Conservation (phyloP, 2,888 invertebrate genomes). For the Elysia crispata region DNA sequence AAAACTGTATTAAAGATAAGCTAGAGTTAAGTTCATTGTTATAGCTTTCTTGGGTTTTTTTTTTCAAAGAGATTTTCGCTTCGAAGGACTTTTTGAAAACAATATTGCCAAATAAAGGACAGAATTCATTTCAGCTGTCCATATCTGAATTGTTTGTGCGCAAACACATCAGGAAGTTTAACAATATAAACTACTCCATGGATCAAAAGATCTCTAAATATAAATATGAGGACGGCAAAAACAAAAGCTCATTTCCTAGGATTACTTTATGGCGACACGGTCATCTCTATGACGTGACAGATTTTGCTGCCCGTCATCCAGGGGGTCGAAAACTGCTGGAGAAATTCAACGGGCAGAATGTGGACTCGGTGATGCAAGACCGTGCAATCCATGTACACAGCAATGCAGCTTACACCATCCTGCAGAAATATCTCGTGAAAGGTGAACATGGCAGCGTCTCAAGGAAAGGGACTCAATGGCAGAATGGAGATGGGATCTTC, state of each 20-base stretch:
- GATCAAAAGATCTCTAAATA: not conserved
- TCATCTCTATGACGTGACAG: conserved; percentile 70
- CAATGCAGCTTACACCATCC: conserved; percentile 66
- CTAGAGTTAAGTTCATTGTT: no score
- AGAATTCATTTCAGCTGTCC: no score
- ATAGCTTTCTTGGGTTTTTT: no score
- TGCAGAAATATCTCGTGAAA: conserved; percentile 65
- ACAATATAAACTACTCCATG: not conserved
- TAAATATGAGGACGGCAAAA: not conserved
- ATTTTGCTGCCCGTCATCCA: conserved; percentile 70
- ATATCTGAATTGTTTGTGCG: no score
- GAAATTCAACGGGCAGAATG: conserved; percentile 65
- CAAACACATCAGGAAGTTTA: no score
- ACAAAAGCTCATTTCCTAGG: conserved; percentile 29
- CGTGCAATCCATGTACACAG: conserved; percentile 64
- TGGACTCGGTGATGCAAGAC: conserved; percentile 64
- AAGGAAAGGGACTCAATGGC: not conserved
- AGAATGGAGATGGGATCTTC: no score
- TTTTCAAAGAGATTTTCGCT: not conserved
- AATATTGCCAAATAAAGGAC: no score
- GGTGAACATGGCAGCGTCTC: no score
- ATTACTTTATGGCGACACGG: conserved; percentile 58
- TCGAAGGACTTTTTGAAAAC: not conserved
- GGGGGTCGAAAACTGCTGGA: conserved; percentile 65
- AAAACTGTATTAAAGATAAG: no score